These are phyloP conservation scores for Sipha maydis DNA, from an alignment of 2,888 invertebrate genomes.

Conservation along the genomic window DNA sequence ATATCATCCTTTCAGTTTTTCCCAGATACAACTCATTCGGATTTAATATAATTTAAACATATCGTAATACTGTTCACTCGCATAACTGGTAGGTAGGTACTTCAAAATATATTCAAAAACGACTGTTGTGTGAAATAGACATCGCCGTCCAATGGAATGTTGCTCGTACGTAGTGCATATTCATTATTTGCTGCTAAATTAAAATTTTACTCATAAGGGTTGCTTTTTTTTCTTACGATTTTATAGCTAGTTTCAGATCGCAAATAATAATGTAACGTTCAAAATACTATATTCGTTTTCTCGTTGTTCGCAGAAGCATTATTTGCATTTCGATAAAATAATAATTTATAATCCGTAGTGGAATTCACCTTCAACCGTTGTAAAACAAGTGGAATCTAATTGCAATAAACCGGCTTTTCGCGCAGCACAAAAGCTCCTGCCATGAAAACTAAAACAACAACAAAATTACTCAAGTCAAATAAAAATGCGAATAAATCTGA, in stretches of 20 bases:
- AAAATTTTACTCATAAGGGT: background rate
- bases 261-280: background rate
- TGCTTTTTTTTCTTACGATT: background rate
- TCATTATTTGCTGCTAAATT: background rate
- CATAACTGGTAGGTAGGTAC: background rate
- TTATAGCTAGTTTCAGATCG: background rate
- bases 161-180: background rate
- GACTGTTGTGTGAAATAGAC: background rate
- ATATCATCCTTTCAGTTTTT: background rate
- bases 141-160: background rate
- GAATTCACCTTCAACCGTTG: conserved; percentile 25
- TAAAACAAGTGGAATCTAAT: conserved; percentile 44
- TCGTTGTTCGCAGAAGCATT: background rate
- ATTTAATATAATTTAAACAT: background rate
- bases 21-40: background rate
- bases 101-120: background rate
- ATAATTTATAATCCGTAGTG: conserved; percentile 8
- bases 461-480: conserved; percentile 40
- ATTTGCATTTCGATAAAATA: conserved; percentile 11
- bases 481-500: conserved; percentile 50
- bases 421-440: background rate
- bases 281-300: background rate
- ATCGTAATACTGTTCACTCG: background rate
- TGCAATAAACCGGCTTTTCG: conserved; percentile 30
- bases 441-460: conserved; percentile 23